Conservation (phyloP, 1,140 invertebrate species). For the Mamestra configurata region DNA sequence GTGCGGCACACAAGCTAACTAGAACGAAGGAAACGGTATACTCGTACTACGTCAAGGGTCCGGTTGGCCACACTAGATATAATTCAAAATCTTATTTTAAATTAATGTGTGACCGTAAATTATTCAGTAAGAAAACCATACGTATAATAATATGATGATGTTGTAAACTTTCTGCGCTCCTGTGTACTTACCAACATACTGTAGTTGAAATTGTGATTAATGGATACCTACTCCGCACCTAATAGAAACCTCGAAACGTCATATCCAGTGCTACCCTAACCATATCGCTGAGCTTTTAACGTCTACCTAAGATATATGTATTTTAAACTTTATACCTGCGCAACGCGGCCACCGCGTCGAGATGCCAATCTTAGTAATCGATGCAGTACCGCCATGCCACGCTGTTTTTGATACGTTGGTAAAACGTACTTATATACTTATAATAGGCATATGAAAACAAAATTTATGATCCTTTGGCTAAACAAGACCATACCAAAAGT, state of each 20-base stretch:
- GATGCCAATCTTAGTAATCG: slow-evolving; percentile 33
- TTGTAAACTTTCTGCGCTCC: slow-evolving; percentile 47
- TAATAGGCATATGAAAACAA: slow-evolving; percentile 22
- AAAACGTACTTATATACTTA: slow-evolving; percentile 27
- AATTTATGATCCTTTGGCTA: slow-evolving; percentile 52
- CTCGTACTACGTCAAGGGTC: background rate
- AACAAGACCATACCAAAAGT: slow-evolving; percentile 78
- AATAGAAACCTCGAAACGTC: slow-evolving; percentile 45
- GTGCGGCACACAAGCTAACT: background rate
- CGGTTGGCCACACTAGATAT: slow-evolving; percentile 29
- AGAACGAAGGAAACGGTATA: slow-evolving; percentile 11
- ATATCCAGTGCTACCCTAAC: slow-evolving; percentile 66
- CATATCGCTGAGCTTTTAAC: slow-evolving; percentile 71
- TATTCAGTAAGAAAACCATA: slow-evolving; percentile 24
- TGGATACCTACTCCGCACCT: slow-evolving; percentile 33
- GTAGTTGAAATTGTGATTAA: slow-evolving; percentile 40
- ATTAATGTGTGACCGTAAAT: slow-evolving; percentile 46
- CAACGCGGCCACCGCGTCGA: background rate
- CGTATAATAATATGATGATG: slow-evolving; percentile 25
- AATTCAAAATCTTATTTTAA: slow-evolving; percentile 36
- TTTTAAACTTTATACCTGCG: slow-evolving; percentile 39
- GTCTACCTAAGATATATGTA: slow-evolving; percentile 45
- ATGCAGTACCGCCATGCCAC: background rate
- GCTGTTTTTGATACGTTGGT: slow-evolving; percentile 39
- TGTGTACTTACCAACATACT: slow-evolving; percentile 44